Percentiles rank a stretch among this genome's conserved stretches.
phyloP scores from a whole-genome alignment of 2,797 vertebrate species.

The Serranus cabrilla region DNA sequence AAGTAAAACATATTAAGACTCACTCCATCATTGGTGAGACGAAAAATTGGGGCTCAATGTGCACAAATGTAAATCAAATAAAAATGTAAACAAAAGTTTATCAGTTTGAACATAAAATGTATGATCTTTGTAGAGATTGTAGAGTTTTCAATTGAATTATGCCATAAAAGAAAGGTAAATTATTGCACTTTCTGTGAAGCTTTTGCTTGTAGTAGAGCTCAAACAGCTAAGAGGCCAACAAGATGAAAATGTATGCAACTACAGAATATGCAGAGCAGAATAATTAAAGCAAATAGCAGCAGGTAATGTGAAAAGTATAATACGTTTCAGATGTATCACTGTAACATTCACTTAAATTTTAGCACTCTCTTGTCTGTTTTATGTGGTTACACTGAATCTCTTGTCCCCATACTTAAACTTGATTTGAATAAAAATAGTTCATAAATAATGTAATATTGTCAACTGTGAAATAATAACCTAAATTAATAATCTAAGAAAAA shows the following conservation, averaged over 20 bases:
- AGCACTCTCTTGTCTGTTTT: neutral
- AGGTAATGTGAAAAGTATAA: neutral
- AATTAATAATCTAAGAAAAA: neutral
- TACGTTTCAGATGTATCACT: neutral
- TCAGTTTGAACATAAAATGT: too few species aligned
- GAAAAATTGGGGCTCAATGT: too few species aligned
- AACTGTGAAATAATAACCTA: slow-evolving; percentile 4
- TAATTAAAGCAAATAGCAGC: neutral
- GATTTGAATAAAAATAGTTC: neutral
- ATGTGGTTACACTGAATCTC: neutral
- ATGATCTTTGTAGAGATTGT: too few species aligned
- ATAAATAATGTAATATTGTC: neutral
- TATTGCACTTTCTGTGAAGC: neutral
- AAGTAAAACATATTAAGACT: neutral
- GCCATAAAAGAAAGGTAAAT: neutral
- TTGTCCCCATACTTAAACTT: neutral
- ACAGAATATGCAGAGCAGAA: too few species aligned
- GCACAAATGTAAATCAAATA: too few species aligned
- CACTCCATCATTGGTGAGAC: neutral
- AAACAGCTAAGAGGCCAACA: too few species aligned
- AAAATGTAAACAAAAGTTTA: too few species aligned
- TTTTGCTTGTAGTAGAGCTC: neutral
- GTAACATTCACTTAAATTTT: neutral
- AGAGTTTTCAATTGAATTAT: too few species aligned
- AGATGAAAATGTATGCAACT: too few species aligned